Conservation (phyloP, 2,888 invertebrate species). For the Carcina quercana region DNA sequence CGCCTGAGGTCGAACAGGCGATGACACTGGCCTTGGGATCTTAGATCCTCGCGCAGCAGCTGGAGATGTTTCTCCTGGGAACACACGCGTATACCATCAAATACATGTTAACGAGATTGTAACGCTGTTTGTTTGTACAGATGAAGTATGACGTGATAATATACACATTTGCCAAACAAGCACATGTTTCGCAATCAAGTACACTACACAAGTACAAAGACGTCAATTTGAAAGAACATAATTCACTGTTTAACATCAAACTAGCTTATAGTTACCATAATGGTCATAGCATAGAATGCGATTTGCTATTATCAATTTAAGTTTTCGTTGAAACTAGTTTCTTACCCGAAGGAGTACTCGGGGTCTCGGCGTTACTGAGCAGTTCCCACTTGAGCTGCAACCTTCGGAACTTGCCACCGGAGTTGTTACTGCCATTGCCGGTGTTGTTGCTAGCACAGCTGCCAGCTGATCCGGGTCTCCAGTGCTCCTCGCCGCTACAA, state of each 20-base stretch:
- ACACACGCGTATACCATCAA: slow-evolving; percentile 7
- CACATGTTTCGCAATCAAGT: too few species aligned
- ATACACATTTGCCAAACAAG: too few species aligned
- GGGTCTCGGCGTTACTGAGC: slow-evolving; percentile 73
- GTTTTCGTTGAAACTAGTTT: not conserved
- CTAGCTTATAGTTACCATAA: too few species aligned
- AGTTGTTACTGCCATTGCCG: slow-evolving; percentile 70
- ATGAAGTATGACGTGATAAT: slow-evolving; percentile 5
- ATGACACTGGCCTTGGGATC: slow-evolving; percentile 84
- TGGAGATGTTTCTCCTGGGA: slow-evolving; percentile 59
- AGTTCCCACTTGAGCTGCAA: slow-evolving; percentile 89
- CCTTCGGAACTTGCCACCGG: slow-evolving; percentile 82
- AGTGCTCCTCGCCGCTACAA: slow-evolving; percentile 60
- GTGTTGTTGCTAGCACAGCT: slow-evolving; percentile 58
- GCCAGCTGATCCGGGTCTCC: slow-evolving; percentile 60
- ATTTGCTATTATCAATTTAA: too few species aligned
- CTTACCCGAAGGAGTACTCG: slow-evolving; percentile 55
- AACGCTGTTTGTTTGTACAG: slow-evolving; percentile 11
- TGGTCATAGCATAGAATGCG: too few species aligned
- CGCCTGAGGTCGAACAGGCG: slow-evolving; percentile 78
- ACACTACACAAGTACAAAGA: too few species aligned
- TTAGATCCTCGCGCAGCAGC: slow-evolving; percentile 77
- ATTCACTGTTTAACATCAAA: too few species aligned
- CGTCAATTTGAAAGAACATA: too few species aligned
- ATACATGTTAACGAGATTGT: not conserved